Base-by-base conservation (phyloP, 2,797 vertebrate genomes). In the Ctenopoma multispine region DNA sequence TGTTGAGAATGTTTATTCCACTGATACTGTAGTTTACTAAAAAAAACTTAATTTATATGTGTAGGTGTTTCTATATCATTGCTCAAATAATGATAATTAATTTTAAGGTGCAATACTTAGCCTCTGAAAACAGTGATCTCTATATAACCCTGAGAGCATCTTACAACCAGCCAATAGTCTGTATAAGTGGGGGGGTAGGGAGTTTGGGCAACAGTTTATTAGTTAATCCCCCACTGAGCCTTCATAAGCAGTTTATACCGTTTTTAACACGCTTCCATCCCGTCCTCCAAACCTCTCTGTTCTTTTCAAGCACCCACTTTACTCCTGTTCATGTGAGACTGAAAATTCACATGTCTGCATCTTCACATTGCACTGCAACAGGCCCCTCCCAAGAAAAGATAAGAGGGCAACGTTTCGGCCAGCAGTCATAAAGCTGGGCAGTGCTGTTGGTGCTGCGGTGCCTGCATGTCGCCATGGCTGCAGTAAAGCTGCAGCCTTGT, bases 391-490 rank as follows among this genome's bases (percentile, higher is more conserved):
- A 64, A 69, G 72, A 73, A 59, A 78, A 87, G 89, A 89, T 87
- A 90, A 90, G 79, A 77, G 51, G 1, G 38, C 70, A 38, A 48
- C 77, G 69, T 81, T 68, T 75, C 73, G 70, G 74, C 83, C 83
- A 72, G 72, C 72, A 54, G 82, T 73, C 85, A 87, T 92, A 91
- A 91, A 90, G 63, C 71, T 64, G 80, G 69, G 75, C 69, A 54
- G 60, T 60, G 67, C 7, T 61, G 80, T 60, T 46, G 83, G 60
- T 41, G 76, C 51, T 4, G 51, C 4, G 75, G 79, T 68, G 90
- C 84, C 91, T 69, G 63, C n/a, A 50, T 84, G 91, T 88, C 84
- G 87, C 91, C 74, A 75, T 54, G 59, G 66, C 23, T 69, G 87
- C 88, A 76, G 88, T 90, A 89, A 91, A 91, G 75, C 62, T 17